Base-by-base conservation (phyloP, 2,888 invertebrate genomes). In the Pyrrhia umbra region DNA sequence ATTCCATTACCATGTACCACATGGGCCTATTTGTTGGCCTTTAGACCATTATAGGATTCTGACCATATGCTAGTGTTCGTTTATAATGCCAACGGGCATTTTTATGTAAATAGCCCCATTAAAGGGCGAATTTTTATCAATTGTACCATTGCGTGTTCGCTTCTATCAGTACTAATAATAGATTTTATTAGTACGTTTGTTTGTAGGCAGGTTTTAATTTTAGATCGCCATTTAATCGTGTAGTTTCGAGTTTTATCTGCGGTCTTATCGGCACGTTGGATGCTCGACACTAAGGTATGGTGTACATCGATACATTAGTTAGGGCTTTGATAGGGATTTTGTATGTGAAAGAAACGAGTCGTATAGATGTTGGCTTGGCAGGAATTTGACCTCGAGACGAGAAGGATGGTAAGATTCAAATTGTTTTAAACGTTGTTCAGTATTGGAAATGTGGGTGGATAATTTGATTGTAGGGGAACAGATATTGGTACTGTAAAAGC, bases 21-120 rank as follows among this genome's bases (percentile, higher is more conserved):
- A 49, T 2, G 40, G 45, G 37, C 37, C 49, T 52, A 54, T 56
- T 52, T 60, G 59, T 49, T 59, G 49, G 40, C 47, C 46, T 43
- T 72, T 60, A 71, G 18, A 1, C 46, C 16, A 40, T 47, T 51
- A 62, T 9, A 18, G 61, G 39, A 52, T 47, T 56, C 55, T 23
- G 51, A 27, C 43, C 45, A 49, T 61, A 59, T 40, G 51, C 21
- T 49, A 61, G 27, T 59, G 27, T 42, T 37, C 42, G 6, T 64
- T 73, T 67, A 65, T 77, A 85, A 84, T 85, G 81, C 81, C 81
- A 83, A 68, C 65, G 50, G 62, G 67, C 75, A 84, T 85, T 82
- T 85, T 85, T 85, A 85, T 85, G 85, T 75, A 79, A 82, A 85
- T 85, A 68, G 58, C 52, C 56, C 70, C 63, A 60, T 54, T 58